Conservation (phyloP, 2,113 vertebrate species). For the Oncorhynchus nerka region DNA sequence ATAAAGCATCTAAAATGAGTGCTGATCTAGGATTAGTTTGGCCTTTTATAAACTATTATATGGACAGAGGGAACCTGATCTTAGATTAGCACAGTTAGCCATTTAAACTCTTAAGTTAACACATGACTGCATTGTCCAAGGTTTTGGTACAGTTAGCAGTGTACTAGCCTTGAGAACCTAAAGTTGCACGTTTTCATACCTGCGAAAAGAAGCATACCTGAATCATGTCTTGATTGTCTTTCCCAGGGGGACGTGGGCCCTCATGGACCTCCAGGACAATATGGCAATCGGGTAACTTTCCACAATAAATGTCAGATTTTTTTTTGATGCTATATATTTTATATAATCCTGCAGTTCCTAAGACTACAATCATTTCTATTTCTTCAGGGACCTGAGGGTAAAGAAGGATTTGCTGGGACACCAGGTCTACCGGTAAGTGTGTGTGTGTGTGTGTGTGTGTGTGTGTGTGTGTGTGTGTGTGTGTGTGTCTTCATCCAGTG, state of each 20-base stretch:
- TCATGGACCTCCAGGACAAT: constrained; percentile 42
- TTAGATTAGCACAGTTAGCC: too few species aligned
- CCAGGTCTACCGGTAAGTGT: constrained; percentile 59
- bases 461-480: background rate
- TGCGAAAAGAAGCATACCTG: too few species aligned
- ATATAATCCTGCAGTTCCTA: background rate
- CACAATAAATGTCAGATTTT: background rate
- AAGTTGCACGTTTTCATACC: too few species aligned
- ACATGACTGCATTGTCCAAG: background rate
- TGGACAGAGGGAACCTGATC: too few species aligned
- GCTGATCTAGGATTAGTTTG: background rate
- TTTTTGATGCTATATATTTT: background rate
- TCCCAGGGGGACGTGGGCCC: constrained; percentile 57
- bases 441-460: background rate
- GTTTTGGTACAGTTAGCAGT: too few species aligned
- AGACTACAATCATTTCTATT: background rate
- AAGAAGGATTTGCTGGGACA: constrained; percentile 58
- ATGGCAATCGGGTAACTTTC: constrained; percentile 53
- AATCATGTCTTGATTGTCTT: constrained; percentile 5
- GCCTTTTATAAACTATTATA: background rate
- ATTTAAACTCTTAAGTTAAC: background rate
- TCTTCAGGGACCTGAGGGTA: constrained; percentile 51
- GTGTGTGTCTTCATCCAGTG: background rate
- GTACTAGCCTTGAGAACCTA: too few species aligned
- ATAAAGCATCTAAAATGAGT: too few species aligned